Conservation (phyloP, 2,888 invertebrate genomes). For the Chaetogeoica ovagalla region DNA sequence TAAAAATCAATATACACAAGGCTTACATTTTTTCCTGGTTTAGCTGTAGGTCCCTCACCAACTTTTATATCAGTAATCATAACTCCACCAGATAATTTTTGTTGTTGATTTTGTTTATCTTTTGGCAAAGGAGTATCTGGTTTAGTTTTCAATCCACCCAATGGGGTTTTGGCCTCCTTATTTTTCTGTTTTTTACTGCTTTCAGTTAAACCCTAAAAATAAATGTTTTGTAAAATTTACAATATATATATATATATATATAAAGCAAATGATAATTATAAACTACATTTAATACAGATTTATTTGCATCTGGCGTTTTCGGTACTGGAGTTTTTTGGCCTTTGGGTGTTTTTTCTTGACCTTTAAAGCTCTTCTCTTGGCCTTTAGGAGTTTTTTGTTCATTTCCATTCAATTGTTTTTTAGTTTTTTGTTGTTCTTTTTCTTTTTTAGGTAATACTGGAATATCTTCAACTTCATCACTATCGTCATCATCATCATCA, state of each 20-base stretch:
- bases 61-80: conserved; percentile 76
- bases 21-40: conserved; percentile 70
- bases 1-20: neutral
- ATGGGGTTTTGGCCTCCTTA: conserved; percentile 40
- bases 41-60: conserved; percentile 79
- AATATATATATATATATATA: too few species aligned
- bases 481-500: conserved; percentile 57
- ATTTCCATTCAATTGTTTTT: conserved; percentile 54
- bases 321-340: conserved; percentile 25
- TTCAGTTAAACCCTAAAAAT: conserved; percentile 30
- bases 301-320: conserved; percentile 32
- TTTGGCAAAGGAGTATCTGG: conserved; percentile 46
- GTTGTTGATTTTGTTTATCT: conserved; percentile 56
- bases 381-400: conserved; percentile 30
- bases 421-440: conserved; percentile 54
- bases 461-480: conserved; percentile 20
- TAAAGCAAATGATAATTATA: neutral
- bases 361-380: conserved; percentile 1
- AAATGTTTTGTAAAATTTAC: neutral
- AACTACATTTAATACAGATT: conserved; percentile 36
- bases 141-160: conserved; percentile 33
- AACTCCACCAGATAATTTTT: conserved; percentile 73
- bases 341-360: conserved; percentile 22
- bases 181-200: conserved; percentile 45
- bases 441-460: conserved; percentile 54